A percentile compares a stretch with the other conserved stretches of the same genome.
These are phyloP conservation scores for Vultur gryphus DNA, from an alignment of 2,797 vertebrate species.

Conservation along the genomic window DNA sequence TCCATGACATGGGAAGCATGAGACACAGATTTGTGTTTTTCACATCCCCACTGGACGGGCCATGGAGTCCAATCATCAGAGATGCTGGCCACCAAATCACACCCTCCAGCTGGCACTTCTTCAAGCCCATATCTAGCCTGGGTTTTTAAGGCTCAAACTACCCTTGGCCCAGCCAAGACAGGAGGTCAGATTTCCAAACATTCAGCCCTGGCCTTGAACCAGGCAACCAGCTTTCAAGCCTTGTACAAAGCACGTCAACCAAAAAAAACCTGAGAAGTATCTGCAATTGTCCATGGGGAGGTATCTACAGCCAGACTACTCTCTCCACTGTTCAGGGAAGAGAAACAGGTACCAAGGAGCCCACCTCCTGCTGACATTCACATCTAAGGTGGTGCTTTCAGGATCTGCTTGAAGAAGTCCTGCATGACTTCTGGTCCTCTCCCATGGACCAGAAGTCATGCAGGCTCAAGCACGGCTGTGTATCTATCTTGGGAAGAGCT, in stretches of 20 bases:
- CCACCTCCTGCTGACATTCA: not conserved
- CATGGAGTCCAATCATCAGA: not conserved
- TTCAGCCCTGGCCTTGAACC: not conserved
- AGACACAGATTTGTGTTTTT: not conserved
- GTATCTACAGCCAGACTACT: not conserved
- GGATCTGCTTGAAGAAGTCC: not conserved
- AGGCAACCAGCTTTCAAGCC: not conserved
- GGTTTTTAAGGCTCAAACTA: not conserved
- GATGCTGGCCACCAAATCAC: not conserved
- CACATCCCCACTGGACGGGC: not conserved
- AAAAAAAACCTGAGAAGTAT: not conserved
- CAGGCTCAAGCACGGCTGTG: rapidly evolving
- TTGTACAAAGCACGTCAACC: not conserved
- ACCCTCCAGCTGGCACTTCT: not conserved
- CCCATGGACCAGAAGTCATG: not conserved
- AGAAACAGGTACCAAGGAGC: not conserved
- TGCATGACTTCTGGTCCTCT: not conserved
- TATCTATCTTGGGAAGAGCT: not conserved
- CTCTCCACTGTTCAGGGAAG: not conserved
- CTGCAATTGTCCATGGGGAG: not conserved
- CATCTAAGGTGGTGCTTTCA: not conserved
- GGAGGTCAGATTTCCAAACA: not conserved
- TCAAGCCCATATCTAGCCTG: not conserved
- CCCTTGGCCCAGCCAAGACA: not conserved
- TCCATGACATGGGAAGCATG: rapidly evolving